Conservation (phyloP, 1,140 invertebrate species). For the Ostrea denselamellosa region DNA sequence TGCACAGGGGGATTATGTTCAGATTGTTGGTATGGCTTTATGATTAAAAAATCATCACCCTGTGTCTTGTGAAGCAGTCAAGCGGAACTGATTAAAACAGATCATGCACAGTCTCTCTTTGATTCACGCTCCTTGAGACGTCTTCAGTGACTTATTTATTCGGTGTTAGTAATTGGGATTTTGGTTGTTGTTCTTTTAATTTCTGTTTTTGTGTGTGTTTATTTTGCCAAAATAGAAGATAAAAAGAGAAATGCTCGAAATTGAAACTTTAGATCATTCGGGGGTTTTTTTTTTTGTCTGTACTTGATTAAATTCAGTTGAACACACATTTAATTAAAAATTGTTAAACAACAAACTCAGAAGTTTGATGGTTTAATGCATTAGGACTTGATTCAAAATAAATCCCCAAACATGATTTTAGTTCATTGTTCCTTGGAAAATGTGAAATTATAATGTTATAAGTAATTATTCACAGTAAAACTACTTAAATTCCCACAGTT, state of each 20-base stretch:
- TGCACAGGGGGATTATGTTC: not conserved
- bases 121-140: not conserved
- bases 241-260: not conserved
- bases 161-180: not conserved
- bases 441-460: not conserved
- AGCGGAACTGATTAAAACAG: slow-evolving; percentile 17
- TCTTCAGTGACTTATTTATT: slow-evolving; percentile 18
- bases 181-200: not conserved
- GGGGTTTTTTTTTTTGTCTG: not conserved
- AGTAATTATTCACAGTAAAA: not conserved
- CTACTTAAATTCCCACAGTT: not conserved
- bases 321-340: slow-evolving; percentile 17
- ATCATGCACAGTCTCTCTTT: slow-evolving; percentile 15
- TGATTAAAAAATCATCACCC: slow-evolving; percentile 35
- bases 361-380: not conserved
- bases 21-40: not conserved
- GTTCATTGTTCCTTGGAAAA: too few relatives aligned
- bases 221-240: slow-evolving; percentile 18
- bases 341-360: not conserved
- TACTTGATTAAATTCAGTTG: not conserved
- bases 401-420: too few relatives aligned
- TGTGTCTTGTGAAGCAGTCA: slow-evolving; percentile 15
- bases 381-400: too few relatives aligned
- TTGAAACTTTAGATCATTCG: slow-evolving; percentile 1
- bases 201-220: slow-evolving; percentile 16